Evolutionary conservation across 2,888 invertebrate genomes (phyloP), one percentile per base, ranked within the genome.

Genomic region (Philereme vetulata): DNA sequence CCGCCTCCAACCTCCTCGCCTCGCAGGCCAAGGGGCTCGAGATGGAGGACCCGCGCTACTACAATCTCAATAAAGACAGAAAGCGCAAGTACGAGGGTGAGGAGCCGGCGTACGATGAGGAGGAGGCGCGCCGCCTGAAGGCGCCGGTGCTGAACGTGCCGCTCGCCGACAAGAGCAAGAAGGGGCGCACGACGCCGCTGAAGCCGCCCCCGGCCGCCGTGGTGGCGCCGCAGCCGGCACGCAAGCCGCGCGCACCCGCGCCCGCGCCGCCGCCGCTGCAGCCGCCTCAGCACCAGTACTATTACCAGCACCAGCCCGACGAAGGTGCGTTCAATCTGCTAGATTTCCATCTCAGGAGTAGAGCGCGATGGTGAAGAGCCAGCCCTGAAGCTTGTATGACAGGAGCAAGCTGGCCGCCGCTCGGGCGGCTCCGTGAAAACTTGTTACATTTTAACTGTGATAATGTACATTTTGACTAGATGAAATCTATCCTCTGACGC

Each of bases 31-130:
- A 92, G 70, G 84, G 84, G 56, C 92, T 92, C 40, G 94, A 94
- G 56, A 88, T 94, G 77, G 95, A 96, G 68, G 96, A 96, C 85
- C 95, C 95, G 9, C 91, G 95, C 55, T 96, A 95, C 79, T 96
- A 95, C 82, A 95, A 95, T 48, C 82, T 95, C 71, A 95, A 95
- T 57, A 96, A 96, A 78, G 95, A 95, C 74, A 86, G 95, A 60
- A 95, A 95, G 82, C 93, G 94, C 72, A 93, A 94, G 74, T 95
- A 95, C 70, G 95, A 95, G 70, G 94, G 94, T 76, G 93, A 93
- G 32, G 95, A 95, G 63, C 95, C 94, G 68, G 93, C 93, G 9
- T 94, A 94, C 74, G 94, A 94, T 56, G 94, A 90, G 69, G 87
- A 93, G 80, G 88, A 93, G 74, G 92, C 90, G 66, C 78, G 92